Conservation (phyloP, 2,113 vertebrate species). For the Tylochromis polylepis region DNA sequence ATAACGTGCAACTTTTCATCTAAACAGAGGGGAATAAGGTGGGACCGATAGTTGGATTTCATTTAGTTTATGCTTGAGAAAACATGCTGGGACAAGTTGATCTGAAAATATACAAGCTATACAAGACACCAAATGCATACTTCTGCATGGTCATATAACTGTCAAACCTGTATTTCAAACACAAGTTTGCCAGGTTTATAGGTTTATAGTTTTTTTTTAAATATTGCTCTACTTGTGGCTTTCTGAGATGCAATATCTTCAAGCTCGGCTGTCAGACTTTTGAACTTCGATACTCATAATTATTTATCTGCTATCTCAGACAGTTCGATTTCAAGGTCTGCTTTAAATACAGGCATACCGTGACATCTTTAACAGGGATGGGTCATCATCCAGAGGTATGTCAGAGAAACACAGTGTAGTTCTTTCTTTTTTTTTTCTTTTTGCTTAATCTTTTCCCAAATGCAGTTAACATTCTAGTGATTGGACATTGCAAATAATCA, state of each 20-base stretch:
- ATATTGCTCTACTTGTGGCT: background rate
- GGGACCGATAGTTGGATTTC: background rate
- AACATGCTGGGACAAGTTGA: background rate
- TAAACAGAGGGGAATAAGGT: background rate
- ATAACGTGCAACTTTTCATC: background rate
- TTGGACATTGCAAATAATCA: background rate
- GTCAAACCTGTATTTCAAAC: background rate
- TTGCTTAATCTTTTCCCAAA: too few species aligned
- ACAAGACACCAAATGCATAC: background rate
- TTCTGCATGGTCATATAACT: background rate
- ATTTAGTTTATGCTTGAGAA: background rate
- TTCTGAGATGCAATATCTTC: background rate
- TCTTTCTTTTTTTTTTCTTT: too few species aligned
- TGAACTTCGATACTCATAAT: background rate
- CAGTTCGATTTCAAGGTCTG: background rate
- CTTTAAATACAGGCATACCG: background rate
- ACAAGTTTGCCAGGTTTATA: background rate
- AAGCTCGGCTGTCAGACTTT: background rate
- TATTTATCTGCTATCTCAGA: background rate
- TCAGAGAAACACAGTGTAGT: background rate
- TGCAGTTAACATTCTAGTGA: background rate
- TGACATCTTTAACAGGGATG: background rate
- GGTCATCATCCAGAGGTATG: background rate
- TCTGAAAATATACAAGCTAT: background rate
- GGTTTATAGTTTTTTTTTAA: constrained; percentile 11